A percentile compares a stretch with the other conserved stretches of the same genome.
Evolutionary conservation across 2,888 invertebrate genomes (phyloP).

Genomic region (Cephalotes varians): DNA sequence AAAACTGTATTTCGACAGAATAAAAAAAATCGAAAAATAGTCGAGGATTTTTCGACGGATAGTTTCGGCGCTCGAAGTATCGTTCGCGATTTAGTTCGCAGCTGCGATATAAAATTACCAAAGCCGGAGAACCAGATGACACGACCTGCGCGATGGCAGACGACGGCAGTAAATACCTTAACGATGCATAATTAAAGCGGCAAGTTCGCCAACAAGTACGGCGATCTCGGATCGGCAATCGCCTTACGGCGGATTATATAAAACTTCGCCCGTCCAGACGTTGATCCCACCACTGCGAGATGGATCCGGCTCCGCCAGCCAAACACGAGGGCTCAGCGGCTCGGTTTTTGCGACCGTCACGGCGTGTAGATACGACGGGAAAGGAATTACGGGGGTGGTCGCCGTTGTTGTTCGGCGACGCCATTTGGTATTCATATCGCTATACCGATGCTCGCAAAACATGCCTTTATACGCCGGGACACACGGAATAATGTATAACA

Average conservation of each 20-base stretch:
- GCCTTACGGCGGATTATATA: conserved; percentile 49
- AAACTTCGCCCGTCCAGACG: conserved; percentile 43
- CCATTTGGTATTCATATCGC: conserved; percentile 80
- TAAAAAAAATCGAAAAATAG: not conserved
- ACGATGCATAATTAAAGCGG: conserved; percentile 47
- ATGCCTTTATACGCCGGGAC: conserved; percentile 71
- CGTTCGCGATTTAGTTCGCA: not conserved
- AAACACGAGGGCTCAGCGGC: conserved; percentile 10
- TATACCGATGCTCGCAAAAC: conserved; percentile 71
- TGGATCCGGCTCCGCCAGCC: conserved; percentile 3
- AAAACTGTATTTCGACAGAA: not conserved
- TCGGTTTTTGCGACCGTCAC: conserved; percentile 28
- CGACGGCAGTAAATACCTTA: conserved; percentile 19
- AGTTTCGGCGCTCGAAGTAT: not conserved
- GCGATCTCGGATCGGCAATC: conserved; percentile 18
- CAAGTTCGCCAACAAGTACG: conserved; percentile 26
- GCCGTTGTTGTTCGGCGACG: conserved; percentile 15
- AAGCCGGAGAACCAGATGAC: not conserved
- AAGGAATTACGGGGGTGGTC: conserved; percentile 31
- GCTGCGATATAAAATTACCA: not conserved
- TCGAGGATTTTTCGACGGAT: not conserved
- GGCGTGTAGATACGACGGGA: conserved; percentile 10
- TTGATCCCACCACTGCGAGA: conserved; percentile 46
- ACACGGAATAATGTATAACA: conserved; percentile 74
- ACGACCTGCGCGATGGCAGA: not conserved